phyloP scores from a whole-genome alignment of 2,888 invertebrate genomes.

The Notocelia uddmanniana region DNA sequence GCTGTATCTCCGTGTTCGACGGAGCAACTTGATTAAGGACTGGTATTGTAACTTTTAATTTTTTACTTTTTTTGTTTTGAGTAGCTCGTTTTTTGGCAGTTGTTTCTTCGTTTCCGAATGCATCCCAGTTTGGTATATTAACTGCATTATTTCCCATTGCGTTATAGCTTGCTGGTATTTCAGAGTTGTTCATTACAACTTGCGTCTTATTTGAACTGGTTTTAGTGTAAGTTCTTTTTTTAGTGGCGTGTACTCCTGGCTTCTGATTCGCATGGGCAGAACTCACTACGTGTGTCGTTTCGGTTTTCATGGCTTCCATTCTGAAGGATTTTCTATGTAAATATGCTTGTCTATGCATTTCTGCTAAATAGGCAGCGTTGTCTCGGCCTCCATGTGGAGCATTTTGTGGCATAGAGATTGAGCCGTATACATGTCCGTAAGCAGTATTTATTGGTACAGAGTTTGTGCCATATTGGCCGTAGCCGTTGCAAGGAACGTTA shows the following conservation, averaged over 20 bases:
- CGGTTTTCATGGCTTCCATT: neutral
- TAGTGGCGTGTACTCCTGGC: neutral
- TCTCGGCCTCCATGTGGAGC: neutral
- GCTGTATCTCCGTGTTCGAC: neutral
- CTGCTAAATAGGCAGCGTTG: neutral
- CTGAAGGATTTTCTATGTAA: neutral
- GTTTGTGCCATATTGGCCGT: neutral
- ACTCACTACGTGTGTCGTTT: neutral
- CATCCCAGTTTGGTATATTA: neutral
- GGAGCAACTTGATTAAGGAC: neutral
- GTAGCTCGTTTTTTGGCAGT: neutral
- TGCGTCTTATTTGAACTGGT: neutral
- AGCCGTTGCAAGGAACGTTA: neutral
- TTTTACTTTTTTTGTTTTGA: neutral
- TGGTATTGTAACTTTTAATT: neutral
- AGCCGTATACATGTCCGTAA: no score
- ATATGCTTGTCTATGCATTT: neutral
- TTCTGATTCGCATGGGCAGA: neutral
- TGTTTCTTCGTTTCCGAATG: neutral
- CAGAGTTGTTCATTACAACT: neutral
- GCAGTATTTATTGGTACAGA: no score
- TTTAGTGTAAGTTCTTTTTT: conserved; percentile 1
- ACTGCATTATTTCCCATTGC: neutral
- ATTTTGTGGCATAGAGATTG: no score
- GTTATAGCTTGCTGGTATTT: neutral